A percentile compares a stretch with the other conserved stretches of the same genome.
These are phyloP conservation scores for Aricia agestis DNA, from an alignment of 1,140 invertebrate species.

Conservation along the genomic window DNA sequence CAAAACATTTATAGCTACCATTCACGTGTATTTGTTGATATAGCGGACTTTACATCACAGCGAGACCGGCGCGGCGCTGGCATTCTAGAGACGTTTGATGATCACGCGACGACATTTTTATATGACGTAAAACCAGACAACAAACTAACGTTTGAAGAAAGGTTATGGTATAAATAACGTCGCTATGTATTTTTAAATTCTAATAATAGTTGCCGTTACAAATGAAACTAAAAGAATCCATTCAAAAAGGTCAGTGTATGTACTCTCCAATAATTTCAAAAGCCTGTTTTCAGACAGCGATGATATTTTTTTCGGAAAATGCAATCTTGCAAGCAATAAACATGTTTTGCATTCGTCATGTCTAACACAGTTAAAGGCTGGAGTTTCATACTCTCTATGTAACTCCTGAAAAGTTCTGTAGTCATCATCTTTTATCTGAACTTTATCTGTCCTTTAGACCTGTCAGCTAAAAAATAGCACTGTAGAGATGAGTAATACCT, in stretches of 20 bases:
- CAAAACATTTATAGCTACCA: slow-evolving; percentile 54
- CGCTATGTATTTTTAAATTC: neutral
- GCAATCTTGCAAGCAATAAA: too few species aligned
- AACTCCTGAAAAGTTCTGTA: too few species aligned
- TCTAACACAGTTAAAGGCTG: too few species aligned
- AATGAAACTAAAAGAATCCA: neutral
- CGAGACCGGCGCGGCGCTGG: slow-evolving; percentile 20
- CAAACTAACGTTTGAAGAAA: neutral
- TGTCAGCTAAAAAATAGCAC: neutral
- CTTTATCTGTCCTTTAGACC: too few species aligned
- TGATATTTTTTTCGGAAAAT: too few species aligned
- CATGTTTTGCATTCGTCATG: too few species aligned
- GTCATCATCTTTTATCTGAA: too few species aligned
- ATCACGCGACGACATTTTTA: slow-evolving; percentile 3
- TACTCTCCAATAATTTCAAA: too few species aligned
- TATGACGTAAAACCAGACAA: slow-evolving; percentile 3
- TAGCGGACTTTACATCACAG: slow-evolving; percentile 16
- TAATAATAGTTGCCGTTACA: neutral
- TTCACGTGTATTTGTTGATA: slow-evolving; percentile 44
- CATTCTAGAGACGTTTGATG: slow-evolving; percentile 2
- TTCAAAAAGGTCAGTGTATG: neutral
- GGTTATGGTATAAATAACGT: neutral
- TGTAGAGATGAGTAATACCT: neutral
- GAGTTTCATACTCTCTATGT: too few species aligned
- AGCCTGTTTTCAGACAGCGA: too few species aligned